A percentile compares a stretch with the other conserved stretches of the same genome.
Conservation (phyloP, 2,113 vertebrate species). For the Melanerpes formicivorus region DNA sequence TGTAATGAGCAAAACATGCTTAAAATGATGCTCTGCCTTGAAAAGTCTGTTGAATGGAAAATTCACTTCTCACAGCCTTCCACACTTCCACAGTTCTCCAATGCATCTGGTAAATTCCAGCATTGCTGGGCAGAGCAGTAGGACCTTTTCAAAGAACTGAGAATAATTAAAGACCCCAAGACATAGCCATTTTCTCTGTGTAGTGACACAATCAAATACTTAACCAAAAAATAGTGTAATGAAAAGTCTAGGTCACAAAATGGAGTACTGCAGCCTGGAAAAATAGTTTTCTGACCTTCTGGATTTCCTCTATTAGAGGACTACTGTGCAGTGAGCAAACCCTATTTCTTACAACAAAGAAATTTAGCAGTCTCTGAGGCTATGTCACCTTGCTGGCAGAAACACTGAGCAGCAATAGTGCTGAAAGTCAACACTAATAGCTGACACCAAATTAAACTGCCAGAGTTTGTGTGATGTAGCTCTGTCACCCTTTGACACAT, state of each 20-base stretch:
- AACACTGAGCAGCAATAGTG: slow-evolving; percentile 64
- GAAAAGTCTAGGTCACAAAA: slow-evolving; percentile 49
- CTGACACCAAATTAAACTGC: slow-evolving; percentile 79
- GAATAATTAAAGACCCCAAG: slow-evolving; percentile 3
- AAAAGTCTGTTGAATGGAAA: background rate
- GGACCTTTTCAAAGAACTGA: background rate
- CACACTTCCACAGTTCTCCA: background rate
- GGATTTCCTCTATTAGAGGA: slow-evolving; percentile 48
- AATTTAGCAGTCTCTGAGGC: slow-evolving; percentile 67
- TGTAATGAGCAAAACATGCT: background rate
- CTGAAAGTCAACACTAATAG: slow-evolving; percentile 78
- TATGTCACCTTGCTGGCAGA: slow-evolving; percentile 76
- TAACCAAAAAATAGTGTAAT: slow-evolving; percentile 52
- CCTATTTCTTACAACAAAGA: slow-evolving; percentile 71
- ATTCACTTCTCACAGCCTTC: background rate
- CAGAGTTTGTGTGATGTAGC: slow-evolving; percentile 72
- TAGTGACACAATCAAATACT: slow-evolving; percentile 38
- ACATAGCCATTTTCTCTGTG: background rate
- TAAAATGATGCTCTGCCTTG: background rate
- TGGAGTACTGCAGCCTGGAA: background rate
- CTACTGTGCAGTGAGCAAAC: slow-evolving; percentile 48
- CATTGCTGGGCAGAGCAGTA: background rate
- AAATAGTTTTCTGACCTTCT: slow-evolving; percentile 50
- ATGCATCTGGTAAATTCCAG: slow-evolving; percentile 5
- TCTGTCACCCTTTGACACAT: slow-evolving; percentile 76